phyloP scores from a whole-genome alignment of 2,797 vertebrate species.

The Pangasius mekongensis region DNA sequence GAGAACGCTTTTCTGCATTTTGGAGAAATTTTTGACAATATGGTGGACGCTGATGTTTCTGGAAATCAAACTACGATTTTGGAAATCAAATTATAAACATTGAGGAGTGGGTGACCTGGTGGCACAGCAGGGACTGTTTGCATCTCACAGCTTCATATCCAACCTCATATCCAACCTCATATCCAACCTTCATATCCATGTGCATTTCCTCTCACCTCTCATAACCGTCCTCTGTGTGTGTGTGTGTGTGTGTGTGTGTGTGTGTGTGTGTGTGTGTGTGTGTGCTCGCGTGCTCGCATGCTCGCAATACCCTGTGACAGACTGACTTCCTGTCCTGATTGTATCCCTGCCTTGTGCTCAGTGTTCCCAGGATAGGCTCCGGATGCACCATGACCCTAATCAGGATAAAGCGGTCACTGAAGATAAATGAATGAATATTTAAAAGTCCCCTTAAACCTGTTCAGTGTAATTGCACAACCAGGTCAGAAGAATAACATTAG shows the following conservation, averaged over 20 bases:
- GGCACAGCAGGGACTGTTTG: not conserved
- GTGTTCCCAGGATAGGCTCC: not conserved
- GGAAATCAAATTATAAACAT: not conserved
- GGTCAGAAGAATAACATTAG: not conserved
- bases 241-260: no score
- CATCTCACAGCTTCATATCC: not conserved
- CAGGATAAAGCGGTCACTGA: not conserved
- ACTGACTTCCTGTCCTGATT: conserved; percentile 6
- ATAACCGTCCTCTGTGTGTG: not conserved
- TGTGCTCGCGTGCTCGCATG: fast-evolving
- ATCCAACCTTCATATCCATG: no score
- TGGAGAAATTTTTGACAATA: not conserved
- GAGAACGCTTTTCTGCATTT: not conserved
- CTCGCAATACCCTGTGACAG: not conserved
- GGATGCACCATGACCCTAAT: not conserved
- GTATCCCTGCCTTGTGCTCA: not conserved
- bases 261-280: not conserved
- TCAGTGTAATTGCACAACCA: not conserved
- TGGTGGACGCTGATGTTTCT: not conserved
- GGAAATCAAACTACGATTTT: not conserved
- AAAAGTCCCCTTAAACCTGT: not conserved
- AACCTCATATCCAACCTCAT: not conserved
- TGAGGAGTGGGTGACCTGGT: not conserved
- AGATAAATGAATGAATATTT: not conserved
- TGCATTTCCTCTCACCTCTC: not conserved